Conservation (phyloP, 2,888 invertebrate genomes). For the Hanleya hanleyi region DNA sequence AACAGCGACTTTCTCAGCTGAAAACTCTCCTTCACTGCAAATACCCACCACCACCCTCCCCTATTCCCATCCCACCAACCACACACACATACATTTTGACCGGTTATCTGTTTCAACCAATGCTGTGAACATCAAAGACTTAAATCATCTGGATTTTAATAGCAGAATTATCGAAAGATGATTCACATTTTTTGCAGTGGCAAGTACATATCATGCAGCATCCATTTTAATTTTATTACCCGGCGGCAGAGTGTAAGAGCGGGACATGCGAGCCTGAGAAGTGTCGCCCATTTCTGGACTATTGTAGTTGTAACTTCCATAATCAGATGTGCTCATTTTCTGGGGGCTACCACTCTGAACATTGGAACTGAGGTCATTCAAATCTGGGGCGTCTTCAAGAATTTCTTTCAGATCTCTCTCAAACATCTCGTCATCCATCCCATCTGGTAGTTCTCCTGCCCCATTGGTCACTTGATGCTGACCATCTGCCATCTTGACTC, state of each 20-base stretch:
- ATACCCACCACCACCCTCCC: too few relatives aligned
- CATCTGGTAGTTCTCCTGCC: slow-evolving; percentile 16
- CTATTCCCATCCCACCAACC: too few relatives aligned
- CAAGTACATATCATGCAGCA: too few relatives aligned
- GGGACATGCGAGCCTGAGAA: slow-evolving; percentile 41
- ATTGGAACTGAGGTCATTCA: slow-evolving; percentile 64
- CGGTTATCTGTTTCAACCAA: too few relatives aligned
- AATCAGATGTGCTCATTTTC: slow-evolving; percentile 36
- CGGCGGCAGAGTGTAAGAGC: slow-evolving; percentile 59
- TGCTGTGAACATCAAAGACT: too few relatives aligned
- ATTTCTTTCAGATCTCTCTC: slow-evolving; percentile 69
- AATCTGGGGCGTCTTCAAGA: slow-evolving; percentile 66
- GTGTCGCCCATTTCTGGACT: neutral
- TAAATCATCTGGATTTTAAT: too few relatives aligned
- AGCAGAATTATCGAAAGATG: too few relatives aligned
- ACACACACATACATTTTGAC: too few relatives aligned
- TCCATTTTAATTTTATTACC: too few relatives aligned
- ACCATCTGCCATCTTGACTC: slow-evolving; percentile 24
- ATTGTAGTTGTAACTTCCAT: slow-evolving; percentile 17
- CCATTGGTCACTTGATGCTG: slow-evolving; percentile 38
- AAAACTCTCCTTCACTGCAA: too few relatives aligned
- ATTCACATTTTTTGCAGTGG: too few relatives aligned
- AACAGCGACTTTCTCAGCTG: too few relatives aligned
- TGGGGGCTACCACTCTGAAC: slow-evolving; percentile 57
- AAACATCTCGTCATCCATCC: slow-evolving; percentile 65